Percentiles rank a stretch among this genome's conserved stretches.
These are phyloP conservation scores for Metaphire vulgaris DNA, from an alignment of 1,140 invertebrate species.

Conservation along the genomic window DNA sequence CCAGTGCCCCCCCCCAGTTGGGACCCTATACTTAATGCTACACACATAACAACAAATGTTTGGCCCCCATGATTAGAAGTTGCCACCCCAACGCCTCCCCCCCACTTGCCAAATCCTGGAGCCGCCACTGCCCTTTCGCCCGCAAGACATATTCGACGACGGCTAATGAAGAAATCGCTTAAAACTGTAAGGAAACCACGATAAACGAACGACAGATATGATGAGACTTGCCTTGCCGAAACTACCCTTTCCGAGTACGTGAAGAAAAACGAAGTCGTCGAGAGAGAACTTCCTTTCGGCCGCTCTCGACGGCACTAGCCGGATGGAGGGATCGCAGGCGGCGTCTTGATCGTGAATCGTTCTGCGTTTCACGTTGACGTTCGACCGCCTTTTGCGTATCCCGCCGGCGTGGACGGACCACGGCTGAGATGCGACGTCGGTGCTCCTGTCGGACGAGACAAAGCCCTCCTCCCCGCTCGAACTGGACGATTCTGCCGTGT, in stretches of 20 bases:
- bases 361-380: background rate
- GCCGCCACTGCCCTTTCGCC: too few relatives aligned
- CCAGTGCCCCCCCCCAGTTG: too few relatives aligned
- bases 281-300: conserved; percentile 37
- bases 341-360: background rate
- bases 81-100: too few relatives aligned
- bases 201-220: too few relatives aligned
- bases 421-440: background rate
- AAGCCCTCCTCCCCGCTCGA: background rate
- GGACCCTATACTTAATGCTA: too few relatives aligned
- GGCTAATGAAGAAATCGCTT: too few relatives aligned
- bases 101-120: too few relatives aligned
- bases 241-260: conserved; percentile 52
- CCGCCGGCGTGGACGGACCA: background rate
- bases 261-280: conserved; percentile 48
- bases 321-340: background rate
- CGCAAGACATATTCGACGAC: too few relatives aligned
- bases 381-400: background rate
- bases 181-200: too few relatives aligned
- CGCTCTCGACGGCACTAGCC: conserved; percentile 8
- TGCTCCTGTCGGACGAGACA: background rate
- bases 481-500: background rate
- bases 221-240: conserved; percentile 48
- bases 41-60: too few relatives aligned
- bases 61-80: too few relatives aligned